Conservation (phyloP, 2,888 invertebrate species). For the Sepiola atlantica region DNA sequence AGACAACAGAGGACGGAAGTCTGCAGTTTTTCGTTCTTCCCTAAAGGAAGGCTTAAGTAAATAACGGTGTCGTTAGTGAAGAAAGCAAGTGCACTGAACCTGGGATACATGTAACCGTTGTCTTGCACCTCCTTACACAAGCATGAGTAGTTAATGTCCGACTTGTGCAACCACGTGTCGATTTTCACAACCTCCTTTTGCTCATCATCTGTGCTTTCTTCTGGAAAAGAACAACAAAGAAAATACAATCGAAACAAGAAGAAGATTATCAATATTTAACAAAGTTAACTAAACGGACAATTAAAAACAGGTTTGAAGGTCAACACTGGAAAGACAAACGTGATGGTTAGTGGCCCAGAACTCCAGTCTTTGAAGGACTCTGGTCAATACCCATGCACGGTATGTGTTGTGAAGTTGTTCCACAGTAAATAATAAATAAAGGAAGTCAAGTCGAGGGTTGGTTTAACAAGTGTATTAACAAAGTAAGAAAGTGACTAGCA, state of each 20-base stretch:
- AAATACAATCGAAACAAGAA: neutral
- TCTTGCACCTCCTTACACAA: slow-evolving; percentile 93
- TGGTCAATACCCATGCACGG: too few relatives aligned
- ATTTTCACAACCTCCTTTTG: slow-evolving; percentile 80
- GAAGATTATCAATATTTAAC: too few relatives aligned
- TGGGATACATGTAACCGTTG: slow-evolving; percentile 89
- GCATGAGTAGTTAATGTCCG: slow-evolving; percentile 89
- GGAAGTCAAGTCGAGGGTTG: too few relatives aligned
- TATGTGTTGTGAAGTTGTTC: too few relatives aligned
- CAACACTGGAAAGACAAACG: too few relatives aligned
- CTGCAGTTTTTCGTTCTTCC: neutral
- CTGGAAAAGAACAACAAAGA: neutral
- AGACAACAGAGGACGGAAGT: neutral
- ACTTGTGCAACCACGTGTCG: slow-evolving; percentile 86
- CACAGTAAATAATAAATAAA: too few relatives aligned
- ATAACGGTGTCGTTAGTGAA: neutral
- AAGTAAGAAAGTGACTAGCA: too few relatives aligned
- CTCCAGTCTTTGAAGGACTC: too few relatives aligned
- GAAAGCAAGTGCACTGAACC: slow-evolving; percentile 72
- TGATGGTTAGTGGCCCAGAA: too few relatives aligned
- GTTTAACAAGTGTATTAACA: too few relatives aligned
- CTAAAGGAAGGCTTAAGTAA: neutral
- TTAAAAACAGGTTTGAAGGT: too few relatives aligned
- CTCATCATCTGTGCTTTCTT: slow-evolving; percentile 79
- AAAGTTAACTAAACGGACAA: too few relatives aligned